A percentile compares a stretch with the other conserved stretches of the same genome.
Evolutionary conservation across 2,888 invertebrate species (phyloP).

Genomic region (Euclidia mi): DNA sequence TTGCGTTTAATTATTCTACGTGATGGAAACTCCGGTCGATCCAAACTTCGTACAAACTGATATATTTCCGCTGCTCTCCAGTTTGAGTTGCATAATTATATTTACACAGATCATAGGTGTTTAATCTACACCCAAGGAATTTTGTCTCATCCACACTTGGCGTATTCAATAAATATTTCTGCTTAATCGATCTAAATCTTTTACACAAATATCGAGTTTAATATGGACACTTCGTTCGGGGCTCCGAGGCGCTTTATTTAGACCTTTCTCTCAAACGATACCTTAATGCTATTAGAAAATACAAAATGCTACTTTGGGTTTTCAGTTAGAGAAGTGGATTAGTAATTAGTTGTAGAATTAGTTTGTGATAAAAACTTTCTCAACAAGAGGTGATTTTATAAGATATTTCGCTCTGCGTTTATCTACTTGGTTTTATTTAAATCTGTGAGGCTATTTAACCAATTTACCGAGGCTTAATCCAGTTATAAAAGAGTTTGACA

Average conservation of each 20-base stretch:
- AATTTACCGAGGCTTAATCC: background rate
- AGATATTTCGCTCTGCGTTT: no score
- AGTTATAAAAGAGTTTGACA: conserved; percentile 11
- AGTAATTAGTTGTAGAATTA: no score
- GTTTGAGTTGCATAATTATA: conserved; percentile 54
- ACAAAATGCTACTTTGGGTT: no score
- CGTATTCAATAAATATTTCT: conserved; percentile 4
- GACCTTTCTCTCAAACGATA: no score
- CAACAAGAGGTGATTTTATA: no score
- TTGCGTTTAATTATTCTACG: conserved; percentile 84
- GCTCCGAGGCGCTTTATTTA: no score
- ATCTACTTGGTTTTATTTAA: no score
- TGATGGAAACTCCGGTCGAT: conserved; percentile 70
- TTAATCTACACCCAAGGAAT: conserved; percentile 24
- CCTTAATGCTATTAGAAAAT: no score
- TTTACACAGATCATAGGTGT: conserved; percentile 43
- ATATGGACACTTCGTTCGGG: no score
- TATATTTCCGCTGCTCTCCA: conserved; percentile 37
- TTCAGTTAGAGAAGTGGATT: no score
- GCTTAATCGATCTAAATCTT: background rate
- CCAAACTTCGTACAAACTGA: conserved; percentile 57
- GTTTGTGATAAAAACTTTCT: no score
- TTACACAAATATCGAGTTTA: background rate
- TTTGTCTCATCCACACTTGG: conserved; percentile 21
- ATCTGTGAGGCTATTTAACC: no score